Conservation (phyloP, 2,888 invertebrate species). For the Ceratothoa steindachneri region DNA sequence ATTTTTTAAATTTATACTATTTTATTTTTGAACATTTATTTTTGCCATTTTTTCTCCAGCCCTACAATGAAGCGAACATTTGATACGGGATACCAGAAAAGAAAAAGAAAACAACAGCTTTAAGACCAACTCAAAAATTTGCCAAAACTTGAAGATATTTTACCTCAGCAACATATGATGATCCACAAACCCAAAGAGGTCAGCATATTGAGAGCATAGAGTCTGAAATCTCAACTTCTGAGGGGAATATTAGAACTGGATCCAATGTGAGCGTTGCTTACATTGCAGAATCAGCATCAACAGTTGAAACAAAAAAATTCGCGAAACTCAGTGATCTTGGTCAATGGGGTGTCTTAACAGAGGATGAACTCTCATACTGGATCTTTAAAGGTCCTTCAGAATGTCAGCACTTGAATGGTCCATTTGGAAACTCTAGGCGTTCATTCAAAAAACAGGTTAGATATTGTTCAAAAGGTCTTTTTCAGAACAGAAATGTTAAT, state of each 20-base stretch:
- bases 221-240: neutral
- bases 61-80: neutral
- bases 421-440: neutral
- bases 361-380: neutral
- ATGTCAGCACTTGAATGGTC: neutral
- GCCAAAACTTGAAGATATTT: neutral
- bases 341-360: neutral
- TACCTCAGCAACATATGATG: neutral
- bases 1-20: neutral
- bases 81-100: neutral
- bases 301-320: neutral
- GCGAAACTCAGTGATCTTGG: neutral
- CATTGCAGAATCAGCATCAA: neutral
- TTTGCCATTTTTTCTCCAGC: neutral
- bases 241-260: neutral
- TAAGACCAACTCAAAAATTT: neutral
- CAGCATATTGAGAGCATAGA: neutral
- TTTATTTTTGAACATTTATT: neutral
- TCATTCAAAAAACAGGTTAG: neutral
- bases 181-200: neutral
- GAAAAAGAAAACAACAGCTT: neutral
- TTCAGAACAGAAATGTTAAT: neutral
- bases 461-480: conserved; percentile 19
- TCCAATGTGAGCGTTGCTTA: neutral
- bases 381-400: neutral